phyloP scores from a whole-genome alignment of 2,797 vertebrate genomes.

The Cercopithecus mitis region DNA sequence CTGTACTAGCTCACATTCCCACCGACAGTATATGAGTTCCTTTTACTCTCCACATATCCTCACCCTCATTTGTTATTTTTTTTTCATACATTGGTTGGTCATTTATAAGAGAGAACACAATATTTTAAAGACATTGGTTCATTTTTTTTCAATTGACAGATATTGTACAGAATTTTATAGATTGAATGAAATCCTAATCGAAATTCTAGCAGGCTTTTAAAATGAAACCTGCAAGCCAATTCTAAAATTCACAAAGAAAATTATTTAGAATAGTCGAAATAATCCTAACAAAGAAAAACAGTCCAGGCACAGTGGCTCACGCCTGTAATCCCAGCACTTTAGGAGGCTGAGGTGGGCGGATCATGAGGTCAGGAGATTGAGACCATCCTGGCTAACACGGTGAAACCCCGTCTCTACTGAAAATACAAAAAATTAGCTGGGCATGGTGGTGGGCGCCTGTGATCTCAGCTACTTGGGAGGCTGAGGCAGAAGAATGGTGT shows the following conservation, averaged over 20 bases:
- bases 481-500: no score
- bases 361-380: no score
- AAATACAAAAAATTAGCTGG: no score
- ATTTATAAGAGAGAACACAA: not conserved
- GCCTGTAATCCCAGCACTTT: no score
- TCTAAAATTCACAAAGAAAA: not conserved
- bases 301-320: no score
- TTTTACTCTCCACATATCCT: not conserved
- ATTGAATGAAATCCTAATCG: not conserved
- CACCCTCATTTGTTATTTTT: not conserved
- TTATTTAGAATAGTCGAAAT: not conserved
- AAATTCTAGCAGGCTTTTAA: not conserved
- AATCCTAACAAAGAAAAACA: not conserved
- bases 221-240: not conserved
- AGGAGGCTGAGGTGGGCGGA: accelerated
- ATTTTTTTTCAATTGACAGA: not conserved
- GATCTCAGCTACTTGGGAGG: no score
- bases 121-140: not conserved
- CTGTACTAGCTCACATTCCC: not conserved
- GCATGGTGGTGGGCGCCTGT: no score
- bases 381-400: no score
- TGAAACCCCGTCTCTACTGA: no score
- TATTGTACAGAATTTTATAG: not conserved
- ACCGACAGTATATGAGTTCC: not conserved
- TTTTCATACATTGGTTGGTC: no score